Conservation (phyloP, 2,113 vertebrate species). For the Lampris incognitus region DNA sequence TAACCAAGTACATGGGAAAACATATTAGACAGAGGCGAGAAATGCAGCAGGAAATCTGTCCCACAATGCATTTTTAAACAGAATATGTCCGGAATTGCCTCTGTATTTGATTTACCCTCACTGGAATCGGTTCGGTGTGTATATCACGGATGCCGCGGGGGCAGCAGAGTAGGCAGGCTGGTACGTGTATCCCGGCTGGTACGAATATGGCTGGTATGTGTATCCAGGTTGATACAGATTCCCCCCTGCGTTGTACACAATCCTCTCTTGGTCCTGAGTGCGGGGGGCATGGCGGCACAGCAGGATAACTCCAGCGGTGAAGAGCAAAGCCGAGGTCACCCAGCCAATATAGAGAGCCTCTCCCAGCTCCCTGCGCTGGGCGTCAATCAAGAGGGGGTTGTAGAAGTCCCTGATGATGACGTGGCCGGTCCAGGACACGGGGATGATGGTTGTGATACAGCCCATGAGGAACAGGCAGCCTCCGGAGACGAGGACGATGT, state of each 20-base stretch:
- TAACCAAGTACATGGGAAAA: not conserved
- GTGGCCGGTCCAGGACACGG: constrained; percentile 83
- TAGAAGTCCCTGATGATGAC: constrained; percentile 84
- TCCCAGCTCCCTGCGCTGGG: constrained; percentile 83
- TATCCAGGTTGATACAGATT: constrained; percentile 65
- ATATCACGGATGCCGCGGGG: constrained; percentile 70
- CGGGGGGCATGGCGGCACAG: constrained; percentile 82
- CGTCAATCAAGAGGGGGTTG: constrained; percentile 82
- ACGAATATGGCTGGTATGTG: constrained; percentile 64
- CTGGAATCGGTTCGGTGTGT: constrained; percentile 70
- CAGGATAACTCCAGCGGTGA: constrained; percentile 82
- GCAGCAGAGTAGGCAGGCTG: constrained; percentile 72
- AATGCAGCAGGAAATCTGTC: constrained; percentile 9
- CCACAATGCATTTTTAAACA: not conserved
- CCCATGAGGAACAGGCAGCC: constrained; percentile 81
- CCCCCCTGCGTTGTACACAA: constrained; percentile 49
- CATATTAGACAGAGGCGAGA: not conserved
- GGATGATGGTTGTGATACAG: constrained; percentile 80
- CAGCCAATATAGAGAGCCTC: constrained; percentile 86
- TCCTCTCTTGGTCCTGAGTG: constrained; percentile 64
- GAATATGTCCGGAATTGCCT: constrained; percentile 27
- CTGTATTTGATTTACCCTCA: constrained; percentile 1
- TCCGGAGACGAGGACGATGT: constrained; percentile 78
- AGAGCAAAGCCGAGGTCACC: constrained; percentile 80
- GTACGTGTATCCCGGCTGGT: constrained; percentile 72